Conservation (phyloP, 1,140 invertebrate species). For the Mizuhopecten yessoensis region DNA sequence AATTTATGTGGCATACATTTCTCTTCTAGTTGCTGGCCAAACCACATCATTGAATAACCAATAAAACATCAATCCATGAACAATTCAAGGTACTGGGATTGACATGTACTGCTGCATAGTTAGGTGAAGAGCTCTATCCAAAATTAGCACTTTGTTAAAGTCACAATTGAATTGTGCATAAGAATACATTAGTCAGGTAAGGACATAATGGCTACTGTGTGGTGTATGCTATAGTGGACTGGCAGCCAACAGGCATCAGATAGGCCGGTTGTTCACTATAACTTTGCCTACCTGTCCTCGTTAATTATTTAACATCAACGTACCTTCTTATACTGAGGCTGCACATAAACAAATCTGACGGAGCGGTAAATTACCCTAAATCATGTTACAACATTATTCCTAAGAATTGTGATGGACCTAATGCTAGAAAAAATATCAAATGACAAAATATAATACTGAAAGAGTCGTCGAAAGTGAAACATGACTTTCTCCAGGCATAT, state of each 20-base stretch:
- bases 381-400: conserved; percentile 29
- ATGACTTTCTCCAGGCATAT: neutral
- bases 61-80: neutral
- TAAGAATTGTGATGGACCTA: no score
- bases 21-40: neutral
- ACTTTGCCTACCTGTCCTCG: neutral
- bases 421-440: no score
- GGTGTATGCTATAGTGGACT: neutral
- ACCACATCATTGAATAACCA: neutral
- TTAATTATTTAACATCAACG: conserved; percentile 17
- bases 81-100: neutral
- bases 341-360: conserved; percentile 31
- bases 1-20: neutral
- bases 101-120: neutral
- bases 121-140: neutral
- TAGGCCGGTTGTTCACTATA: neutral
- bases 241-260: neutral
- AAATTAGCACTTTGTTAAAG: conserved; percentile 13
- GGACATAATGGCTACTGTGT: neutral
- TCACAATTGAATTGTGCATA: neutral
- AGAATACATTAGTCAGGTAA: neutral
- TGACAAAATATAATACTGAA: no score
- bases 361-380: conserved; percentile 26
- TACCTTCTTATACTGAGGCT: conserved; percentile 38
- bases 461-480: no score